Conservation (phyloP, 2,888 invertebrate genomes). For the Melanostoma scalare region DNA sequence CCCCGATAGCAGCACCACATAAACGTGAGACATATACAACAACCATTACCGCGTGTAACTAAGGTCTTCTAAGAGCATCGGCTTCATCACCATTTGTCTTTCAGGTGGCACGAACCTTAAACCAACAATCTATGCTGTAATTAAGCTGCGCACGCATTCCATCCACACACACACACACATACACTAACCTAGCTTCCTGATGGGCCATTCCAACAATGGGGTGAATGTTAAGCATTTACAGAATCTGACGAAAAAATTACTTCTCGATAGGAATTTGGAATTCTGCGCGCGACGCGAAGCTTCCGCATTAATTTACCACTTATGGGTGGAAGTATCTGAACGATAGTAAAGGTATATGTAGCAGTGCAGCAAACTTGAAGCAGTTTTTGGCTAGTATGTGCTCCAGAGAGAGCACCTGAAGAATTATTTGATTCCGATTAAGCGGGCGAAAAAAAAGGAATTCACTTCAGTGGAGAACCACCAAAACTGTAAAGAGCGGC, state of each 20-base stretch:
- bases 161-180: background rate
- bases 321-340: slow-evolving; percentile 63
- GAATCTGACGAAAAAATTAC: slow-evolving; percentile 72
- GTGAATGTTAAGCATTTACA: slow-evolving; percentile 46
- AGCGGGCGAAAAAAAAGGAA: slow-evolving; percentile 5
- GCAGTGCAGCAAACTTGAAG: background rate
- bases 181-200: background rate
- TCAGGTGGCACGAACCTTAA: slow-evolving; percentile 58
- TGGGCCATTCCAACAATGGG: slow-evolving; percentile 44
- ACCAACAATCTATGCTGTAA: slow-evolving; percentile 48
- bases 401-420: slow-evolving; percentile 61
- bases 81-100: slow-evolving; percentile 72
- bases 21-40: slow-evolving; percentile 63
- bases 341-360: background rate
- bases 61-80: slow-evolving; percentile 26
- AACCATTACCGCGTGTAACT: slow-evolving; percentile 11
- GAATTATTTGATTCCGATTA: slow-evolving; percentile 56
- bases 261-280: slow-evolving; percentile 70
- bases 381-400: slow-evolving; percentile 56
- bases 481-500: background rate
- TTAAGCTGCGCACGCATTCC: slow-evolving; percentile 72
- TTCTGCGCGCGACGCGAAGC: slow-evolving; percentile 48
- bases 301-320: slow-evolving; percentile 69
- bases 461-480: slow-evolving; percentile 19
- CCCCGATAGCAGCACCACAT: slow-evolving; percentile 1